Conservation (phyloP, 2,888 invertebrate genomes). For the Ellobium chinense region DNA sequence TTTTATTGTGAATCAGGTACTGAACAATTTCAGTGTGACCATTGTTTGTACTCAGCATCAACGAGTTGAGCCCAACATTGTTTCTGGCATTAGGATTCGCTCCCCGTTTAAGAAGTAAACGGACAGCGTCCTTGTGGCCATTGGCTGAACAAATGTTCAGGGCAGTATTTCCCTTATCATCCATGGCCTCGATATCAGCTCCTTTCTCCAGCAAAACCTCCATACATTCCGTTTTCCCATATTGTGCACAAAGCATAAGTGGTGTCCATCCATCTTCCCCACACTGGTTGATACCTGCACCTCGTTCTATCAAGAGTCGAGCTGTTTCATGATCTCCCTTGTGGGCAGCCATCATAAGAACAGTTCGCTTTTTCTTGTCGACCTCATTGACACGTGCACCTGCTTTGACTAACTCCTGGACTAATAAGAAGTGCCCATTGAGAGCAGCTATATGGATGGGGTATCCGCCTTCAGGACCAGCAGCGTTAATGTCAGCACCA, state of each 20-base stretch:
- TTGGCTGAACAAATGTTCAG: slow-evolving; percentile 22
- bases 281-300: slow-evolving; percentile 13
- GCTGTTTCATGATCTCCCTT: slow-evolving; percentile 15
- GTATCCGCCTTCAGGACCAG: slow-evolving; percentile 1
- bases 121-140: slow-evolving; percentile 17
- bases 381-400: slow-evolving; percentile 21
- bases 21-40: slow-evolving; percentile 24
- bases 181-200: slow-evolving; percentile 16
- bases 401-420: slow-evolving; percentile 9
- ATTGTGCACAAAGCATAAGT: slow-evolving; percentile 21
- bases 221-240: slow-evolving; percentile 21
- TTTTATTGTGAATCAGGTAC: not conserved
- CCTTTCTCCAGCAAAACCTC: slow-evolving; percentile 14
- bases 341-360: slow-evolving; percentile 28
- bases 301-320: slow-evolving; percentile 3
- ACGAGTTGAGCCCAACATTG: not conserved
- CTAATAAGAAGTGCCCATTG: slow-evolving; percentile 20
- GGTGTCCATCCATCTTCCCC: slow-evolving; percentile 18
- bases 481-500: not conserved
- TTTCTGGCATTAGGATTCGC: slow-evolving; percentile 24
- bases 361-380: slow-evolving; percentile 34
- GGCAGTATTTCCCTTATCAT: slow-evolving; percentile 31
- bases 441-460: slow-evolving; percentile 29
- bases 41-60: slow-evolving; percentile 25
- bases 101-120: not conserved